Evolutionary conservation across 2,888 invertebrate genomes (phyloP), one percentile per base, ranked within the genome.

Genomic region (Glaucopsyche alexis): DNA sequence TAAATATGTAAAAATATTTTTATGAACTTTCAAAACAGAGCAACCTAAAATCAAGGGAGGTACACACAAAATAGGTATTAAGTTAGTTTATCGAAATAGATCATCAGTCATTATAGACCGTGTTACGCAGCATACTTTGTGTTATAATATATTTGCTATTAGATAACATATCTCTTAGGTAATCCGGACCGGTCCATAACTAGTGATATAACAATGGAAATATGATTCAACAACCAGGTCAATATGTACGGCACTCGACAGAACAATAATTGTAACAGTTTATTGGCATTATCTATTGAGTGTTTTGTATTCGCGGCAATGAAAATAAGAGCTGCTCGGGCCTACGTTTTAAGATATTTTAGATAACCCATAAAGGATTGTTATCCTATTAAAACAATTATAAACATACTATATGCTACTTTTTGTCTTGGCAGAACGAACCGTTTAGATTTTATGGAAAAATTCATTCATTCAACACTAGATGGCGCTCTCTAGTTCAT

Each of bases 241-340:
- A 52, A 66, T 55, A 73, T 55, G 7, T 42, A 65, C 14, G 67
- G 69, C 74, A 76, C 75, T 76, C 74, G n/a, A 76, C 14, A 60
- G 38, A 69, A 72, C 75, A 74, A 74, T 70, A 40, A n/a, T 69
- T 65, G 19, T 65, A 49, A 16, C 16, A 55, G 55, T 19, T 19
- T 70, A 60, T 19, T 65, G 29, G 71, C 55, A 7, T 45, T 52
- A 69, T 42, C 49, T 55, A 52, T 49, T 7, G 42, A 71, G 45
- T 45, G 42, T 55, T 64, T 72, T 64, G 19, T 42, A 16, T 29
- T 45, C 16, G 38, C 42, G 64, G 71, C 29, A 60, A 55, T 65
- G 16, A 40, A 42, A n/a, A 1, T 55, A 42, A 71, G 55, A 55
- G 42, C 29, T 11, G 19, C 47, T 69, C 2, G 5, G 6, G 6